phyloP scores from a whole-genome alignment of 2,113 vertebrate genomes.

The Lipotes vexillifer region DNA sequence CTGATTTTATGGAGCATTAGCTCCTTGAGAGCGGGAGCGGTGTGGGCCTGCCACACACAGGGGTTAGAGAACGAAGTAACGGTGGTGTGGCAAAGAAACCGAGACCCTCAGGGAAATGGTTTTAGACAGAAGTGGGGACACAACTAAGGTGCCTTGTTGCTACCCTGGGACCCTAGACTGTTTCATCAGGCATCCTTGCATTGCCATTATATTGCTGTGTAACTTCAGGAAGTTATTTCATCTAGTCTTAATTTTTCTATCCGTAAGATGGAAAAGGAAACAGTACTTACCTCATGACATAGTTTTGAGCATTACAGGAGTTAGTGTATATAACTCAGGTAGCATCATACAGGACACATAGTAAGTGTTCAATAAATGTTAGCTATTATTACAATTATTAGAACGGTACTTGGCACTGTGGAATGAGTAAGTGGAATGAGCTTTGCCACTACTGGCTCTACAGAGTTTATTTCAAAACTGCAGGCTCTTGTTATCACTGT shows the following conservation, averaged over 20 bases:
- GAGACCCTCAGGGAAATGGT: not conserved
- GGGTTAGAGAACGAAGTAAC: not conserved
- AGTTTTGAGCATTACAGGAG: not conserved
- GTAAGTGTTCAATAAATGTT: not conserved
- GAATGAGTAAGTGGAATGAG: not conserved
- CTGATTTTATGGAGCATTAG: conserved; percentile 2
- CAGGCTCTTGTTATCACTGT: not conserved
- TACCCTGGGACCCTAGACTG: not conserved
- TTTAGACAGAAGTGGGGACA: not conserved
- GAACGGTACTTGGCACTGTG: not conserved
- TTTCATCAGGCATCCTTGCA: not conserved
- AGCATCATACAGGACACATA: not conserved
- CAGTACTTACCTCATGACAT: not conserved
- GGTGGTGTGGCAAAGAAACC: not conserved
- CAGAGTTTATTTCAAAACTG: conserved; percentile 33
- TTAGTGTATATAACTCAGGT: not conserved
- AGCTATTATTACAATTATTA: not conserved
- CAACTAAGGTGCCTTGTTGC: not conserved
- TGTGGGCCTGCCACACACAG: not conserved
- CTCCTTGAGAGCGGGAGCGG: conserved; percentile 10
- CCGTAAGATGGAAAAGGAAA: conserved; percentile 13
- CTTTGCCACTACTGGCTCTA: not conserved
- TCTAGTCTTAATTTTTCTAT: not conserved
- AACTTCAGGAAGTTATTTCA: not conserved
- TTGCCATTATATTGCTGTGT: not conserved